These are phyloP conservation scores for Phalloptychus januarius DNA, from an alignment of 2,797 vertebrate species.

Conservation along the genomic window DNA sequence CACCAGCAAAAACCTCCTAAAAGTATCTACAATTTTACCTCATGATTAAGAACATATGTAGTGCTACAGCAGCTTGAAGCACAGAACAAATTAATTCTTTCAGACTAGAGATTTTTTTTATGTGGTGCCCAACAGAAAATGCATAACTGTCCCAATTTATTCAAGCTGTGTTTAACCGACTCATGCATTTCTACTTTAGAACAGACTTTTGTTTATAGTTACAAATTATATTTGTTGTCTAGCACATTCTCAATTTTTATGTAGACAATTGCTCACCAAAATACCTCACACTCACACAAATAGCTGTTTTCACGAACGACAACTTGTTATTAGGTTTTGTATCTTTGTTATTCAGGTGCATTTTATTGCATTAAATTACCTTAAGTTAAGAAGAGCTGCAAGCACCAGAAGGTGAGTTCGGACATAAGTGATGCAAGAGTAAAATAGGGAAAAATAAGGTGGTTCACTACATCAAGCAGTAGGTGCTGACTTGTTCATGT, in stretches of 20 bases:
- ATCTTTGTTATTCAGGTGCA: constrained; percentile 22
- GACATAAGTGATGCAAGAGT: constrained; percentile 14
- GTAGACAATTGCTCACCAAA: constrained; percentile 1
- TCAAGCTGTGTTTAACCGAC: not conserved
- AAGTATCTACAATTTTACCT: constrained; percentile 1
- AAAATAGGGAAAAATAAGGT: not conserved
- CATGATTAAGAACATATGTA: not conserved
- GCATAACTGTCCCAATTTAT: not conserved
- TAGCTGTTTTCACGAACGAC: not conserved
- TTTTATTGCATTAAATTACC: constrained; percentile 10
- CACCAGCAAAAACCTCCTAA: constrained; percentile 2
- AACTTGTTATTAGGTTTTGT: not conserved
- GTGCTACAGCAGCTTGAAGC: not conserved
- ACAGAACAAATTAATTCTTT: constrained; percentile 44
- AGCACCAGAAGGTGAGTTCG: not conserved
- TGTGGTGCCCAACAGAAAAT: not conserved
- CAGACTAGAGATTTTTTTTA: not conserved
- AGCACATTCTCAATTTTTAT: constrained; percentile 12
- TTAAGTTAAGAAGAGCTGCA: constrained; percentile 4
- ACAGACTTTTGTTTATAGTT: not conserved
- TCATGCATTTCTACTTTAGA: constrained; percentile 34
- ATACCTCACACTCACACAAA: constrained; percentile 2
- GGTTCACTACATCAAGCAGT: constrained; percentile 13
- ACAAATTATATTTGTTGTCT: constrained; percentile 19
- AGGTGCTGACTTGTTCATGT: not conserved